Evolutionary conservation across 2,113 vertebrate species (phyloP).

Genomic region (Antennarius striatus): DNA sequence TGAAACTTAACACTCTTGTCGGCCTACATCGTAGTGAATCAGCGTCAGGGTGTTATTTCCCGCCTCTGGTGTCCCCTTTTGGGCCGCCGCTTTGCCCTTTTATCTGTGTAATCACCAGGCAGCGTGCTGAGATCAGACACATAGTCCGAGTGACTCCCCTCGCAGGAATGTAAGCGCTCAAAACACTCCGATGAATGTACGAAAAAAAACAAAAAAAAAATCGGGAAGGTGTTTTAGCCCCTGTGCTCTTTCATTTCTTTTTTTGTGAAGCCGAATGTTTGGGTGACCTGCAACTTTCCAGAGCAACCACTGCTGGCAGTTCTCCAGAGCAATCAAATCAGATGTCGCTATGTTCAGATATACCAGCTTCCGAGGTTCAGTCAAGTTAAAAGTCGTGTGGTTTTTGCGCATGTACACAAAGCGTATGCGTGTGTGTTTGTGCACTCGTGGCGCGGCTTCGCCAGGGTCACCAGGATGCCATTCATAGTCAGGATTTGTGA

Average conservation of each 20-base stretch:
- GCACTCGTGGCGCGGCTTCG: slow-evolving; percentile 23
- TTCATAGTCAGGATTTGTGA: slow-evolving; percentile 68
- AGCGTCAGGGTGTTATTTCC: slow-evolving; percentile 48
- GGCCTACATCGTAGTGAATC: slow-evolving; percentile 28
- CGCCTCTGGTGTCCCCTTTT: slow-evolving; percentile 48
- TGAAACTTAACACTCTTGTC: slow-evolving; percentile 67
- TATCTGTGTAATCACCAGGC: slow-evolving; percentile 59
- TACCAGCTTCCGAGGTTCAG: slow-evolving; percentile 46
- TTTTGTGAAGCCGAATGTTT: background rate
- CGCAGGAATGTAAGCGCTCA: slow-evolving; percentile 29
- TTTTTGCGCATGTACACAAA: background rate
- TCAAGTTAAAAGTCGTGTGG: slow-evolving; percentile 47
- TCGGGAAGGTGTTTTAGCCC: slow-evolving; percentile 35
- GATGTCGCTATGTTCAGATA: slow-evolving; percentile 44
- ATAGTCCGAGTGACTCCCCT: slow-evolving; percentile 57
- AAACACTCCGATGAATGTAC: slow-evolving; percentile 10
- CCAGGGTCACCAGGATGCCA: slow-evolving; percentile 59
- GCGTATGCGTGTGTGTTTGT: slow-evolving; percentile 25
- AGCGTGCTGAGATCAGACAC: slow-evolving; percentile 47
- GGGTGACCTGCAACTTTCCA: slow-evolving; percentile 37
- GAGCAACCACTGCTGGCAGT: slow-evolving; percentile 67
- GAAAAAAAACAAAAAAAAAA: too few relatives aligned
- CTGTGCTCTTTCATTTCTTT: background rate
- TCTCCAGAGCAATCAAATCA: slow-evolving; percentile 69
- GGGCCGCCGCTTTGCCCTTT: slow-evolving; percentile 38